These are phyloP conservation scores for Heterochromis multidens DNA, from an alignment of 2,113 vertebrate genomes.

Conservation along the genomic window DNA sequence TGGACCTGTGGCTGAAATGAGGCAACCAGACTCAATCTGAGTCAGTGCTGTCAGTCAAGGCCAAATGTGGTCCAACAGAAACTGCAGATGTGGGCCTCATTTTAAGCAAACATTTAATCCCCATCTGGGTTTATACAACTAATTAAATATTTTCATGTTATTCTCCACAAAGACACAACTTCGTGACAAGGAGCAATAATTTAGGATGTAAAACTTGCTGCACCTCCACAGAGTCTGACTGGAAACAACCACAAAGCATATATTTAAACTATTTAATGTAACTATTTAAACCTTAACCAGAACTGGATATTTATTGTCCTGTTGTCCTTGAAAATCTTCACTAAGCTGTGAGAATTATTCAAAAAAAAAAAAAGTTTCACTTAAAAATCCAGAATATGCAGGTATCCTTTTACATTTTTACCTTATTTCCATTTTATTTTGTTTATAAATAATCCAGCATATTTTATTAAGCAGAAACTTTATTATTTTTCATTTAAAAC, in stretches of 20 bases:
- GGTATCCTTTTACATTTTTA: rapidly evolving
- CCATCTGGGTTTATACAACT: not conserved
- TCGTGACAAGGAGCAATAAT: not conserved
- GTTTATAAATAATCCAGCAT: not conserved
- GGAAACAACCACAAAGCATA: not conserved
- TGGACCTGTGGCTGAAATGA: not conserved
- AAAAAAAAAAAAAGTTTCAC: not conserved
- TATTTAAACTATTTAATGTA: not conserved
- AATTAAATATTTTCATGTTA: too few species aligned
- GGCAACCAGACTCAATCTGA: not conserved
- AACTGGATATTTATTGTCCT: not conserved
- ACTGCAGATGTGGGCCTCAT: rapidly evolving
- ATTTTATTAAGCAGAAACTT: not conserved
- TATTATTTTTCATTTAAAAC: not conserved
- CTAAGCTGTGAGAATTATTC: not conserved
- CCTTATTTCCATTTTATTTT: too few species aligned
- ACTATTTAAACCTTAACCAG: not conserved
- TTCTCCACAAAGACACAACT: not conserved
- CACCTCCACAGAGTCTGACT: not conserved
- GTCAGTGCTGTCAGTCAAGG: not conserved
- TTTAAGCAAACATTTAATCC: not conserved
- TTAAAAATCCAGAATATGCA: too few species aligned
- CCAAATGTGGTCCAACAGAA: not conserved
- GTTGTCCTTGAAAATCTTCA: not conserved
- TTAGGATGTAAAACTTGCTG: not conserved